Conservation (phyloP, 1,140 invertebrate genomes). For the Drosophila trapezifrons region DNA sequence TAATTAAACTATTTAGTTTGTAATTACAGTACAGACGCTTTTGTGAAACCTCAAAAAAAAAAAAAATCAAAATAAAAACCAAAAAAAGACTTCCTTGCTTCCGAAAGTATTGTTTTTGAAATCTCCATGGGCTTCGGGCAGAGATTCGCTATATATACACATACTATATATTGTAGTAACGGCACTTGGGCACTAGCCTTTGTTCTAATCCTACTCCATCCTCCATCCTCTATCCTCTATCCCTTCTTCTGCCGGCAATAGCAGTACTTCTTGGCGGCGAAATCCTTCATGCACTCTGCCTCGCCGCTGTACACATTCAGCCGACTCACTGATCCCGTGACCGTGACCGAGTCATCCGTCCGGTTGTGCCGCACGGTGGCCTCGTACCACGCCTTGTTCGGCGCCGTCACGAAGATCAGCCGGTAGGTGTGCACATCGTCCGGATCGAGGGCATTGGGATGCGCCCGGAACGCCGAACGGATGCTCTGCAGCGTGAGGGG, state of each 20-base stretch:
- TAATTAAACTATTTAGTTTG: background rate
- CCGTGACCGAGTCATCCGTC: constrained; percentile 49
- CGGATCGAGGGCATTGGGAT: constrained; percentile 25
- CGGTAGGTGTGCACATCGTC: constrained; percentile 56
- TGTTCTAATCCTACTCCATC: constrained; percentile 8
- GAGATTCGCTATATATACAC: constrained; percentile 15
- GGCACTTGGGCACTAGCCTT: constrained; percentile 56
- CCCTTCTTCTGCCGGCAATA: constrained; percentile 78
- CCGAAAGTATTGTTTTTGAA: constrained; percentile 2
- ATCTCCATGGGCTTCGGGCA: background rate
- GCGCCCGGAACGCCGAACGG: constrained; percentile 56
- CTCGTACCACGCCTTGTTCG: constrained; percentile 87
- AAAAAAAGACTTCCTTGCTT: background rate
- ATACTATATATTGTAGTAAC: constrained; percentile 28
- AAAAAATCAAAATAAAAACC: no score
- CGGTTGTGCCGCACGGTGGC: constrained; percentile 85
- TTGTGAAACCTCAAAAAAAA: background rate
- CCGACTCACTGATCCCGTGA: constrained; percentile 86
- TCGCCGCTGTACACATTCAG: constrained; percentile 86
- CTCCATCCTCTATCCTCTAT: constrained; percentile 16
- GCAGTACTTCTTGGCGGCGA: constrained; percentile 86
- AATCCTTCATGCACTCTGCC: constrained; percentile 85
- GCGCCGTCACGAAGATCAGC: constrained; percentile 85
- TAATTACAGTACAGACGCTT: no score
- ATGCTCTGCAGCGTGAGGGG: constrained; percentile 48